Base-by-base conservation (phyloP, 23 tunicate species). In the Phallusia fumigata region DNA sequence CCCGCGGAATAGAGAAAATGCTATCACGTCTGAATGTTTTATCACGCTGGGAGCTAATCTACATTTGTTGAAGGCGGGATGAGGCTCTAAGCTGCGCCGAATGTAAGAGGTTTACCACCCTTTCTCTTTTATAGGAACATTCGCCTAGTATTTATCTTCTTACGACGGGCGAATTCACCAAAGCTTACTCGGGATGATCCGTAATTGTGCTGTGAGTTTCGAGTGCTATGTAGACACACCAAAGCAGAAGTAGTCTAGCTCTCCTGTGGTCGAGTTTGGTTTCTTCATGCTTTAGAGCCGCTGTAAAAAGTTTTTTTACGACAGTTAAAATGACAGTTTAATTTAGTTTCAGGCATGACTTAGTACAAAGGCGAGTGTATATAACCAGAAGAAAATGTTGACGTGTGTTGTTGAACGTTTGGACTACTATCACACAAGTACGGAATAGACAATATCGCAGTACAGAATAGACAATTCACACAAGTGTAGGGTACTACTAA, bases 121-220 rank as follows among this genome's bases (percentile, higher is more conserved):
- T 58, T 58, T 58, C 69, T 58, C 69, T 58, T 58, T 58, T 58
- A 58, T 58, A 58, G 28, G 69, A 58, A 58, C 69, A 22, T 58
- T 8, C 69, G 69, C 28, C 69, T 22, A 24, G 69, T 24, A 58
- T 58, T 58, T 74, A 74, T 74, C 78, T 74, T 74, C 40, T 74
- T 34, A 74, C 40, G 22, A 16, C 10, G 44, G 22, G n/a, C 40
- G 44, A 19, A 21, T 30, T 74, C n/a, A 33, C 78, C 78, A 31
- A 74, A 74, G 44, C 78, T 34, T 74, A 34, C 15, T 24, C 13
- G 10, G 78, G 78, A 74, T 74, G 36, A 78, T 45, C 58, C 53
- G 65, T 24, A 78, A 47, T 78, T 78, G 81, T 58, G 69, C 69
- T 58, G 28, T 58, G 16, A 58, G 69, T 58, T 58, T 58, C 69